A percentile compares a stretch with the other conserved stretches of the same genome.
These are phyloP conservation scores for Drosophila kuntzei DNA, from an alignment of 2,888 invertebrate genomes.

Conservation along the genomic window DNA sequence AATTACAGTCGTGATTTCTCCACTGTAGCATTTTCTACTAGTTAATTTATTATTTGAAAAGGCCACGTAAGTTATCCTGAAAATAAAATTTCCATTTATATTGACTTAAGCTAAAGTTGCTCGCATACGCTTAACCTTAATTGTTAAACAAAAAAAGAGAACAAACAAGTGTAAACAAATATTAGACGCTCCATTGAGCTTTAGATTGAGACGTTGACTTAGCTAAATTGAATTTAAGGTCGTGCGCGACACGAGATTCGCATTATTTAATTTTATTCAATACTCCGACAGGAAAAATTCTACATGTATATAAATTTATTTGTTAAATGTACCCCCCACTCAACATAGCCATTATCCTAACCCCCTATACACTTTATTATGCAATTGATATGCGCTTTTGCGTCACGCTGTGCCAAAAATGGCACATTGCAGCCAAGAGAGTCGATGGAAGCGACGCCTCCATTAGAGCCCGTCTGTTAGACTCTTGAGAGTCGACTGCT, in stretches of 20 bases:
- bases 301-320: constrained; percentile 10
- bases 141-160: constrained; percentile 61
- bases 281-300: constrained; percentile 19
- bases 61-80: constrained; percentile 9
- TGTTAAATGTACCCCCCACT: constrained; percentile 5
- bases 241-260: constrained; percentile 72
- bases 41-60: neutral
- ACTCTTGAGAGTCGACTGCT: constrained; percentile 47
- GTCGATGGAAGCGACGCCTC: constrained; percentile 47
- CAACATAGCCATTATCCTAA: neutral
- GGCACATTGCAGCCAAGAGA: constrained; percentile 47
- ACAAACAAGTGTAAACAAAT: constrained; percentile 67
- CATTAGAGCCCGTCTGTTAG: constrained; percentile 66
- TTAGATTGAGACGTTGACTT: constrained; percentile 55
- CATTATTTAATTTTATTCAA: constrained; percentile 66
- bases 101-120: constrained; percentile 13
- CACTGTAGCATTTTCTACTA: neutral
- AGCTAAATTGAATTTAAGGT: constrained; percentile 82
- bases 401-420: constrained; percentile 67
- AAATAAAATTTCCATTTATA: constrained; percentile 41
- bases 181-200: constrained; percentile 35
- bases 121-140: constrained; percentile 65
- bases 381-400: constrained; percentile 65
- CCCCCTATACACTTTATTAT: constrained; percentile 42
- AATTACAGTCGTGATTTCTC: neutral